These are phyloP conservation scores for Polylopha cassiicola DNA, from an alignment of 2,888 invertebrate species.

Conservation along the genomic window DNA sequence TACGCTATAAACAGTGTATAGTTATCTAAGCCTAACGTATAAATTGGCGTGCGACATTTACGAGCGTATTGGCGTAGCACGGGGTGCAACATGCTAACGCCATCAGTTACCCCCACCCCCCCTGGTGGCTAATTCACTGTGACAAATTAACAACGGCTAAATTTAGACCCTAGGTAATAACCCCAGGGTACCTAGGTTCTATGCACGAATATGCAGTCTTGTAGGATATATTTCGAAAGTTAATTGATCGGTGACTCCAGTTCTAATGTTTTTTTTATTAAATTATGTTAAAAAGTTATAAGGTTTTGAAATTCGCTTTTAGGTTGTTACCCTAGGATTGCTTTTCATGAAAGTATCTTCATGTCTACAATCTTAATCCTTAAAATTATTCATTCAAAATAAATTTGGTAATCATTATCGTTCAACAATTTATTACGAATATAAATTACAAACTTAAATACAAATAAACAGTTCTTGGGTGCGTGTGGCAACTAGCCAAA, in stretches of 20 bases:
- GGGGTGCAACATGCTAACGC: slow-evolving; percentile 74
- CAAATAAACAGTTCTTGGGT: not conserved
- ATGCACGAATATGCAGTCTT: not conserved
- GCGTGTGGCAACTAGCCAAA: slow-evolving; percentile 3
- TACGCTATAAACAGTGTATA: slow-evolving; percentile 45
- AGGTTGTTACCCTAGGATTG: too few relatives aligned
- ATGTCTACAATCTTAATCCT: too few relatives aligned
- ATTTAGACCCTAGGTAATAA: slow-evolving; percentile 49
- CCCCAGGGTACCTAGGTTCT: not conserved
- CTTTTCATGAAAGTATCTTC: too few relatives aligned
- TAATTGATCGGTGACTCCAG: too few relatives aligned
- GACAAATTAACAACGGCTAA: slow-evolving; percentile 75
- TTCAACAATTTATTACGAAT: too few relatives aligned
- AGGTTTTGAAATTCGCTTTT: too few relatives aligned
- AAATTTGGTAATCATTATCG: too few relatives aligned
- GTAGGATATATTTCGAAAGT: too few relatives aligned
- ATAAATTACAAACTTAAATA: slow-evolving; percentile 1
- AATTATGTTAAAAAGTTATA: too few relatives aligned
- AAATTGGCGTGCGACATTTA: slow-evolving; percentile 69
- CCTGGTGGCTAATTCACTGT: slow-evolving; percentile 75
- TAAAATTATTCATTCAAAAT: too few relatives aligned
- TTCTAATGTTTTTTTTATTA: too few relatives aligned
- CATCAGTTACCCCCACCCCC: slow-evolving; percentile 71
- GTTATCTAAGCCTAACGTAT: slow-evolving; percentile 59
- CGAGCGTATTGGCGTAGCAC: slow-evolving; percentile 70